A percentile compares a stretch with the other conserved stretches of the same genome.
phyloP scores from a whole-genome alignment of 2,797 vertebrate genomes.

The Galaxias olidus region DNA sequence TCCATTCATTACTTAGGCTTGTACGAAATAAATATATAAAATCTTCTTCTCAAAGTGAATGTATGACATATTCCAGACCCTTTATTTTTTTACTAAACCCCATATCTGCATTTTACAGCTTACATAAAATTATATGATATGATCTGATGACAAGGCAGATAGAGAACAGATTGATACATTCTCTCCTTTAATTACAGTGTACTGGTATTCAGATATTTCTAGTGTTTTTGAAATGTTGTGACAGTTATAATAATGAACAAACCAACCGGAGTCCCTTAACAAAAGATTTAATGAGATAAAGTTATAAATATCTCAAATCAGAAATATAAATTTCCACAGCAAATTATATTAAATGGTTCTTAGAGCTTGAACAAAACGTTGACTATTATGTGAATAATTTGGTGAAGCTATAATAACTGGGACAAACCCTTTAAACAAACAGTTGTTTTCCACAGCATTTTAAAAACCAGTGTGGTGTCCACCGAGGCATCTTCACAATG shows the following conservation, averaged over 20 bases:
- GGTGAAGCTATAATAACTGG: slow-evolving; percentile 5
- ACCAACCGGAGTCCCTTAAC: neutral
- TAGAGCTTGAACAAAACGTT: neutral
- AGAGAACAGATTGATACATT: neutral
- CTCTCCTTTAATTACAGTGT: neutral
- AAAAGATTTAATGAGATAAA: neutral
- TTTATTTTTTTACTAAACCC: no score
- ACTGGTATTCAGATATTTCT: neutral
- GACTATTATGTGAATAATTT: neutral
- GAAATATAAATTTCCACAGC: no score
- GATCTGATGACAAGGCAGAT: no score
- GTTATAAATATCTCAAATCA: no score
- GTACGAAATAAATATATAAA: no score
- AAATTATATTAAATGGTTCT: no score
- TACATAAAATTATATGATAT: no score
- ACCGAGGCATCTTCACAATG: slow-evolving; percentile 6
- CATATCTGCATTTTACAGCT: no score
- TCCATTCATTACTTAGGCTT: no score
- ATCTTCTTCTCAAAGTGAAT: no score
- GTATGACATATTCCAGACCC: no score
- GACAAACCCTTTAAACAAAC: slow-evolving; percentile 10
- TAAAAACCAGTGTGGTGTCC: slow-evolving; percentile 2
- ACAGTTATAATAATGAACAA: neutral
- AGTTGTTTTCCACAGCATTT: slow-evolving; percentile 1
- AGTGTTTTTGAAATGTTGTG: neutral